Base-by-base conservation (phyloP, 2,113 vertebrate species). In the Piliocolobus tephrosceles region DNA sequence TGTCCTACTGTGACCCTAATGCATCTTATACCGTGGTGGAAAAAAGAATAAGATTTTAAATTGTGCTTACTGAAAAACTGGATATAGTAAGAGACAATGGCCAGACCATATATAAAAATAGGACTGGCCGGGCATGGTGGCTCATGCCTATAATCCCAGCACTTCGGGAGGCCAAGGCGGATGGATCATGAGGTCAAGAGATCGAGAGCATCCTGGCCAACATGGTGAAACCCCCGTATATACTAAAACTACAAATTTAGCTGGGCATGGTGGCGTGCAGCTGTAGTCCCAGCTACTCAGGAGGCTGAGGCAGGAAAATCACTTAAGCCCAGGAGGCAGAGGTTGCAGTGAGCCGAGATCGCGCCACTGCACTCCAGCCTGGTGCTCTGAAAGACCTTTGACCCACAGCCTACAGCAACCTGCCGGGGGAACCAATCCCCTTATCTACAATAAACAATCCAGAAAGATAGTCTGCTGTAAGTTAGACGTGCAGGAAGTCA, bases 51-150 rank as follows among this genome's bases (percentile, higher is more conserved):
- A 25, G 40, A 27, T 75, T 75, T 72, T 45, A 43, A 75, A 25
- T 75, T 43, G 23, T 27, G 11, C 23, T 75, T 43, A 27, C 23
- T 43, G 72, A 45, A 43, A 27, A 40, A 27, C 6, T 45, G 40
- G 40, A 75, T 45, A 75, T 43, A 45, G 72, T 45, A 75, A 73
- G 10, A 14, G 40, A 43, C 40, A 75, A 75, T 75, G 72, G 6
- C 40, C 40, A 45, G 22, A 75, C 72, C 11, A 3, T 45, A 43
- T 7, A 75, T 25, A 43, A 27, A 75, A 75, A 43, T 43, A 40
- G 52, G 52, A 2, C 52, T 55, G 18, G 52, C 52, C 0, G 2
- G 52, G 6, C 52, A 20, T 0, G 0, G 18, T 55, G 52, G 52
- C 52, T 55, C 52, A 55, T 2, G 2, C 52, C 18, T 55, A 0